phyloP scores from a whole-genome alignment of 2,888 invertebrate genomes.

The Ypsolopha sequella region DNA sequence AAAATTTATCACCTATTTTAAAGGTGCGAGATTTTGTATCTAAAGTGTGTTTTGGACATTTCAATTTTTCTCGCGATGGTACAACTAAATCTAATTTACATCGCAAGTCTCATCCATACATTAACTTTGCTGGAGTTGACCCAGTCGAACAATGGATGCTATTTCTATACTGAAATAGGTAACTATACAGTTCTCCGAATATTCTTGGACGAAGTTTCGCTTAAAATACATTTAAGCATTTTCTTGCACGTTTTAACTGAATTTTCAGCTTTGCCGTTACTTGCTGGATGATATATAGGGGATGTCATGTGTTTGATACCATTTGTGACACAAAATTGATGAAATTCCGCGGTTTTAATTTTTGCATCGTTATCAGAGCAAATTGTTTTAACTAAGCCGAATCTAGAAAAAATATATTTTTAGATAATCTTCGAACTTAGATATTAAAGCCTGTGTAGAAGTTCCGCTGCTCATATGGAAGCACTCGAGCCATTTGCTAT shows the following conservation, averaged over 20 bases:
- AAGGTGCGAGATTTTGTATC: neutral
- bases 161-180: neutral
- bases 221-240: too few species aligned
- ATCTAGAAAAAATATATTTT: neutral
- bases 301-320: neutral
- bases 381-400: neutral
- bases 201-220: neutral
- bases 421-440: too few species aligned
- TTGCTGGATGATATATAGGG: neutral
- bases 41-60: neutral
- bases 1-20: neutral
- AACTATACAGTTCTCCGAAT: neutral
- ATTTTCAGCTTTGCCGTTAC: conserved; percentile 8
- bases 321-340: neutral
- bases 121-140: neutral
- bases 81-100: neutral
- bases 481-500: neutral
- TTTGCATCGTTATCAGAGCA: neutral
- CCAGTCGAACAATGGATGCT: neutral
- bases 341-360: neutral
- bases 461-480: neutral
- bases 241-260: too few species aligned
- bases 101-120: neutral
- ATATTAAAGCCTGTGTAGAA: neutral
- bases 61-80: neutral